phyloP scores from a whole-genome alignment of 2,888 invertebrate genomes.

The Diaprepes abbreviatus region DNA sequence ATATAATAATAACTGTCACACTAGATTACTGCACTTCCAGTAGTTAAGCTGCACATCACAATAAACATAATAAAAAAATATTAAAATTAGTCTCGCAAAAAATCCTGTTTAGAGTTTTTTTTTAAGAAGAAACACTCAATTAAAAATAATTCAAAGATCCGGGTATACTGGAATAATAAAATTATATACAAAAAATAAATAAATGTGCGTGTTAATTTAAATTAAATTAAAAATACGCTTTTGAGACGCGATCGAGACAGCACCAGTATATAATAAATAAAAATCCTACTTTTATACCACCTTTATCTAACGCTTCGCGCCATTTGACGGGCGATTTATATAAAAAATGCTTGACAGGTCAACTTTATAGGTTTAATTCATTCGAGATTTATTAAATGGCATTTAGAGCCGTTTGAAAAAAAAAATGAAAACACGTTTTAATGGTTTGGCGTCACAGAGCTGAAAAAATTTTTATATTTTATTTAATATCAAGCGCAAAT shows the following conservation, averaged over 20 bases:
- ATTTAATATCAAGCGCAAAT: constrained; percentile 23
- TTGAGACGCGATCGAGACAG: neutral
- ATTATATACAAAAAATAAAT: neutral
- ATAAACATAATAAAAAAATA: too few relatives aligned
- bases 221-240: neutral
- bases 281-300: neutral
- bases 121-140: too few relatives aligned
- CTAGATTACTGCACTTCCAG: too few relatives aligned
- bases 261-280: constrained; percentile 5
- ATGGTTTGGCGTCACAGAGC: constrained; percentile 26
- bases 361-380: constrained; percentile 23
- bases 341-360: constrained; percentile 27
- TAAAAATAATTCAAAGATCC: too few relatives aligned
- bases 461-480: constrained; percentile 32
- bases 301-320: neutral
- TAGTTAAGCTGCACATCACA: too few relatives aligned
- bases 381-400: constrained; percentile 35
- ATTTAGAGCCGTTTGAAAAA: constrained; percentile 18
- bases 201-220: neutral
- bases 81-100: too few relatives aligned
- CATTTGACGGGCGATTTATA: constrained; percentile 25
- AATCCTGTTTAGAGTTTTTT: too few relatives aligned
- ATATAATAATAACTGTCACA: too few relatives aligned
- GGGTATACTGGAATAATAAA: neutral
- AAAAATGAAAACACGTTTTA: constrained; percentile 23